Evolutionary conservation across 2,113 vertebrate species (phyloP), one percentile per base, ranked within the genome.

Genomic region (Verasper variegatus): DNA sequence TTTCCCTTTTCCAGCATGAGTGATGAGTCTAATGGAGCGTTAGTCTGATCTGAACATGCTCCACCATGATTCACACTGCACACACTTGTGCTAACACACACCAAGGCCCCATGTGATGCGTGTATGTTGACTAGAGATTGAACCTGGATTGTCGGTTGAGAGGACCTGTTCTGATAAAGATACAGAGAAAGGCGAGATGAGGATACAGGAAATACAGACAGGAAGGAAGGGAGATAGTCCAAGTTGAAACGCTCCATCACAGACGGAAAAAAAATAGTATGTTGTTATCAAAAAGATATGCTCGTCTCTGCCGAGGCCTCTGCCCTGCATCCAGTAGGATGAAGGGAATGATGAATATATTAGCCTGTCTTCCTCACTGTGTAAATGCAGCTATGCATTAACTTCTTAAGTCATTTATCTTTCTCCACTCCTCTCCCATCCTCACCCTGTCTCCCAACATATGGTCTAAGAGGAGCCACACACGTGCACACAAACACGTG

Each of bases 371-470:
- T 84, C 71, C 81, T 71, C 68, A 68, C 76, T 90, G 86, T 92
- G 89, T 89, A 90, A 90, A 91, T 83, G 83, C 89, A 92, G 85
- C 74, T 83, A 89, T 86, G 85, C 90, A 90, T 91, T 91, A 81
- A 92, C 82, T 90, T 90, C 82, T 92, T 78, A 85, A 92, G 55
- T 92, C 91, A 93, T 94, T 92, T 92, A 92, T 93, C 92, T 92
- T 93, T 88, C 68, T 68, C 65, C 37, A 64, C 82, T 80, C 75
- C 68, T 81, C 76, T 87, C 76, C 85, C 84, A 67, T 88, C 83
- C 68, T 86, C 77, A 79, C 71, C 82, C 78, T 93, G 89, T 93
- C 92, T 86, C 74, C 86, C 82, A 92, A 86, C 93, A 88, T 92
- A 91, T 92, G 93, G 92, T 72, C 73, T 85, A 79, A 87, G 85